A percentile compares a stretch with the other conserved stretches of the same genome.
Evolutionary conservation across 2,797 vertebrate genomes (phyloP).

Genomic region (Crypturellus tataupa): DNA sequence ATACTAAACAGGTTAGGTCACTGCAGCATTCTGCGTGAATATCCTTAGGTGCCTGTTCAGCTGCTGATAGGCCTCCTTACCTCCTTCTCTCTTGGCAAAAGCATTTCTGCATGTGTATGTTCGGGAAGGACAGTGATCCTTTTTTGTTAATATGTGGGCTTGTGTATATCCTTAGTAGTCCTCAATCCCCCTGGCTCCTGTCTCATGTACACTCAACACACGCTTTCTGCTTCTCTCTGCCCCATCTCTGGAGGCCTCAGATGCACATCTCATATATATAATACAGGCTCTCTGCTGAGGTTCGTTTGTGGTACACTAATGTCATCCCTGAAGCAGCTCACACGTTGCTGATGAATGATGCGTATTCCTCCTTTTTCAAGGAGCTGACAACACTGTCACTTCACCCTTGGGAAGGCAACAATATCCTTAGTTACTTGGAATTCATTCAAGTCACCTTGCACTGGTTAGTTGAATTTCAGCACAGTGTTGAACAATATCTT

Average conservation of each 20-base stretch:
- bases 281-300: neutral
- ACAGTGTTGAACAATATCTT: neutral
- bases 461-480: neutral
- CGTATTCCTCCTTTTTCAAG: neutral
- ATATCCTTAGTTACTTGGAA: neutral
- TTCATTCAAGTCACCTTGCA: neutral
- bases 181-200: neutral
- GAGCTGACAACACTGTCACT: neutral
- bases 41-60: neutral
- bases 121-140: neutral
- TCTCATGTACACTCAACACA: fast-evolving
- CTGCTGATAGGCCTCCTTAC: neutral
- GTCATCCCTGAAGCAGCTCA: neutral
- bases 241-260: neutral
- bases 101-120: neutral
- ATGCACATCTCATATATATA: neutral
- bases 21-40: neutral
- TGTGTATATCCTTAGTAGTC: neutral
- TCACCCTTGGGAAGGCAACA: neutral
- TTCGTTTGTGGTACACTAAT: neutral
- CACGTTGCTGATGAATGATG: neutral
- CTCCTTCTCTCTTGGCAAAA: neutral
- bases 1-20: neutral
- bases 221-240: neutral
- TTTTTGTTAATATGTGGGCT: neutral